Percentiles rank a stretch among this genome's conserved stretches.
phyloP scores from a whole-genome alignment of 1,140 invertebrate genomes.

The Conus ventricosus region DNA sequence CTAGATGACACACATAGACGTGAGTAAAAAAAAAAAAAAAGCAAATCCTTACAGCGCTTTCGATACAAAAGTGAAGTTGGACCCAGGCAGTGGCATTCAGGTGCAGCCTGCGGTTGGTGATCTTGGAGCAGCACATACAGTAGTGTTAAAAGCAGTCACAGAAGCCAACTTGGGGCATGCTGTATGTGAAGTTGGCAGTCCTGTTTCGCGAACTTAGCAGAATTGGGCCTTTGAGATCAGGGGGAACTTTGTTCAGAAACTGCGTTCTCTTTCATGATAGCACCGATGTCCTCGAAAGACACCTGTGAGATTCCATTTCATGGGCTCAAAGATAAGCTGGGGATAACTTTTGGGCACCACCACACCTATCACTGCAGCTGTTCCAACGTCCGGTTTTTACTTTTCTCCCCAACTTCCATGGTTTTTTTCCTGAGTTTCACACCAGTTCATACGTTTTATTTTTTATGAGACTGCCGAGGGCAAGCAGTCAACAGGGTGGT shows the following conservation, averaged over 20 bases:
- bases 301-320: constrained; percentile 62
- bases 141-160: constrained; percentile 66
- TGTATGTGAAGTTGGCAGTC: constrained; percentile 50
- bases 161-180: constrained; percentile 58
- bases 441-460: constrained; percentile 57
- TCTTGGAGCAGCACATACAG: constrained; percentile 66
- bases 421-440: constrained; percentile 63
- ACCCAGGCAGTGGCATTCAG: constrained; percentile 62
- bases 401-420: constrained; percentile 54
- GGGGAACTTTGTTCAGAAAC: constrained; percentile 60
- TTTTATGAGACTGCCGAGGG: constrained; percentile 34
- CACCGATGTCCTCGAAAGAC: constrained; percentile 64
- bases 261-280: constrained; percentile 68
- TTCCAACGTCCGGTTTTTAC: constrained; percentile 66
- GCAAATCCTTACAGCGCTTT: constrained; percentile 62
- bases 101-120: constrained; percentile 60
- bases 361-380: constrained; percentile 64
- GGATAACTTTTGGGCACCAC: constrained; percentile 45
- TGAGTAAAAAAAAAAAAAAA: not conserved
- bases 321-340: constrained; percentile 51
- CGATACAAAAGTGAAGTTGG: constrained; percentile 66
- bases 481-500: constrained; percentile 24
- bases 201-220: constrained; percentile 44
- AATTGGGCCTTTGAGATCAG: constrained; percentile 45
- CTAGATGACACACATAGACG: not conserved